A percentile compares a stretch with the other conserved stretches of the same genome.
Evolutionary conservation across 2,888 invertebrate species (phyloP).

Genomic region (Podotricha telesiphe): DNA sequence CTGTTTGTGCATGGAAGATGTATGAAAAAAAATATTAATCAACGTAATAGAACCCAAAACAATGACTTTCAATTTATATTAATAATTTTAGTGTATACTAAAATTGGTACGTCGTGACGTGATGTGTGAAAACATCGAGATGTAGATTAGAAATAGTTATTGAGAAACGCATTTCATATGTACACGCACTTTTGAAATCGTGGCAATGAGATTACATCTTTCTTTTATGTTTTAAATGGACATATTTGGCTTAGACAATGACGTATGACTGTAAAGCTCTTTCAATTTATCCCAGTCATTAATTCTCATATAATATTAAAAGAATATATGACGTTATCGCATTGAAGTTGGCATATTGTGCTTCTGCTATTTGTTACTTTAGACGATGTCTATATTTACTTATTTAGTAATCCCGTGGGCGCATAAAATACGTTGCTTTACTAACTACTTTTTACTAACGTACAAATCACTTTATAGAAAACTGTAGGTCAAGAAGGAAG

Average conservation of each 20-base stretch:
- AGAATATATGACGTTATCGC: neutral
- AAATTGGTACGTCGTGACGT: neutral
- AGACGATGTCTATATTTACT: too few species aligned
- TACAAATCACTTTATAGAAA: too few species aligned
- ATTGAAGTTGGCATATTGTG: neutral
- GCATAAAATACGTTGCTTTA: too few species aligned
- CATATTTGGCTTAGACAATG: slow-evolving; percentile 5
- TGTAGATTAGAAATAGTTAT: slow-evolving; percentile 38
- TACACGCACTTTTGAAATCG: slow-evolving; percentile 37
- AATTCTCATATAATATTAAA: neutral
- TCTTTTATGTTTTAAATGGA: slow-evolving; percentile 18
- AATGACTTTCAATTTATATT: too few species aligned
- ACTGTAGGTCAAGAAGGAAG: too few species aligned
- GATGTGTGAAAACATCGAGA: slow-evolving; percentile 38
- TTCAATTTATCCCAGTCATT: neutral
- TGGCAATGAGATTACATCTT: slow-evolving; percentile 37
- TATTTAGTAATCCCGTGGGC: too few species aligned
- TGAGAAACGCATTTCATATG: slow-evolving; percentile 38
- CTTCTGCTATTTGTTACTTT: neutral
- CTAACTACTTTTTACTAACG: too few species aligned
- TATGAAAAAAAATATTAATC: too few species aligned
- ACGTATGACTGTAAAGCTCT: neutral
- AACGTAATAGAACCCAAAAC: too few species aligned
- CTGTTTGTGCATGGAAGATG: too few species aligned
- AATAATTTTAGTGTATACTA: neutral